Conservation (phyloP, 2,113 vertebrate genomes). For the Pimephales promelas region DNA sequence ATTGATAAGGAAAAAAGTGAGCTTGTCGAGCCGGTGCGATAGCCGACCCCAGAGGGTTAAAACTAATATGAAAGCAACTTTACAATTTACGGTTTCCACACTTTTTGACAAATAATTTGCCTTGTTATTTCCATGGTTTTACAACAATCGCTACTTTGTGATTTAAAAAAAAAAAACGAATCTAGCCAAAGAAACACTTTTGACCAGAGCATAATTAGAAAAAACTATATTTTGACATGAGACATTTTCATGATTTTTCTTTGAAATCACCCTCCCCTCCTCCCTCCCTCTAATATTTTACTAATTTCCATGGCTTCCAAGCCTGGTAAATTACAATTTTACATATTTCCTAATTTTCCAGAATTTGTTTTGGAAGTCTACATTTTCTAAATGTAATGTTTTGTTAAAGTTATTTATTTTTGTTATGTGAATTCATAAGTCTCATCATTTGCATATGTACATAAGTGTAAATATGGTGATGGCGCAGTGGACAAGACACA, state of each 20-base stretch:
- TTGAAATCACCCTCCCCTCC: background rate
- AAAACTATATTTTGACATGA: background rate
- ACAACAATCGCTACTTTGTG: background rate
- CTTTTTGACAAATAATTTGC: background rate
- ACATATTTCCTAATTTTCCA: background rate
- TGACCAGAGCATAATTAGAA: background rate
- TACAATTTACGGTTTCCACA: too few relatives aligned
- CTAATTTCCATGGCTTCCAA: too few relatives aligned
- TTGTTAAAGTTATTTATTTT: background rate
- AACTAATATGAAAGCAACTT: too few relatives aligned
- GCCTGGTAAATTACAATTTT: background rate
- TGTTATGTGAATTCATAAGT: background rate
- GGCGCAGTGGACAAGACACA: too few relatives aligned
- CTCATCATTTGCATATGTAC: background rate
- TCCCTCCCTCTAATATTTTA: too few relatives aligned
- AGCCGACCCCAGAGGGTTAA: too few relatives aligned
- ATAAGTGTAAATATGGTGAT: too few relatives aligned
- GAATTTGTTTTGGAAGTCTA: too few relatives aligned
- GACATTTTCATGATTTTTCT: background rate
- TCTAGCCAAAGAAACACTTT: background rate
- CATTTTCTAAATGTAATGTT: background rate
- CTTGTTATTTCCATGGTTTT: background rate
- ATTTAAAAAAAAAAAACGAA: too few relatives aligned
- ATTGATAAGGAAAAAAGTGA: too few relatives aligned
- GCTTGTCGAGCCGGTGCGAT: too few relatives aligned